Conservation (phyloP, 1,140 invertebrate species). For the Dolichoris vasculosae region DNA sequence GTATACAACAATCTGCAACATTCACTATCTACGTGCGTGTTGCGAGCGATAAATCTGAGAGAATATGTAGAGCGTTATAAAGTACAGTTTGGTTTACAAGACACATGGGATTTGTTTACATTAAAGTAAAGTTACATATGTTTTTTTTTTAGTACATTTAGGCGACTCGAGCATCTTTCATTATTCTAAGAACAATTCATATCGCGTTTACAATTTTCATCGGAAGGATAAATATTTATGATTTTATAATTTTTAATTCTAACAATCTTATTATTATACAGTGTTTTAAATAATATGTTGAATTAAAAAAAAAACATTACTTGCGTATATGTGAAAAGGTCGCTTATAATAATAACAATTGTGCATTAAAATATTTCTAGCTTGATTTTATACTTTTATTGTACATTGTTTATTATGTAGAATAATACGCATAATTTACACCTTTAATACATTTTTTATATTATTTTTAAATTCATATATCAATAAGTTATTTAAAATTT, state of each 20-base stretch:
- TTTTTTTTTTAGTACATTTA: not conserved
- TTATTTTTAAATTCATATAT: too few species aligned
- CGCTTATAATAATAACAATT: too few species aligned
- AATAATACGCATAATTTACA: too few species aligned
- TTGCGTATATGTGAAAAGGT: not conserved
- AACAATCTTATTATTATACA: too few species aligned
- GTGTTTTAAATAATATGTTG: too few species aligned
- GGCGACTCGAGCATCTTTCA: not conserved
- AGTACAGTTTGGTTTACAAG: constrained; percentile 5
- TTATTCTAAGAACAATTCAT: not conserved
- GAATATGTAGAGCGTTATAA: not conserved
- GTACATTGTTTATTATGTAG: too few species aligned
- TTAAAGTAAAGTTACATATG: not conserved
- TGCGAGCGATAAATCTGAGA: constrained; percentile 20
- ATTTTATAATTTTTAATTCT: not conserved
- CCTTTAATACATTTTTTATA: too few species aligned
- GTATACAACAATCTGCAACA: not conserved
- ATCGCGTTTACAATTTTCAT: not conserved
- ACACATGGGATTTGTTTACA: not conserved
- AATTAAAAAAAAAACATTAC: too few species aligned
- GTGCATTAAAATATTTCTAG: too few species aligned
- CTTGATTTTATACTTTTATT: too few species aligned
- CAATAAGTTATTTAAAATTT: too few species aligned
- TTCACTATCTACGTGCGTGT: not conserved
- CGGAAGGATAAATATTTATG: not conserved